phyloP scores from a whole-genome alignment of 2,888 invertebrate species.

The Oligia strigilis region DNA sequence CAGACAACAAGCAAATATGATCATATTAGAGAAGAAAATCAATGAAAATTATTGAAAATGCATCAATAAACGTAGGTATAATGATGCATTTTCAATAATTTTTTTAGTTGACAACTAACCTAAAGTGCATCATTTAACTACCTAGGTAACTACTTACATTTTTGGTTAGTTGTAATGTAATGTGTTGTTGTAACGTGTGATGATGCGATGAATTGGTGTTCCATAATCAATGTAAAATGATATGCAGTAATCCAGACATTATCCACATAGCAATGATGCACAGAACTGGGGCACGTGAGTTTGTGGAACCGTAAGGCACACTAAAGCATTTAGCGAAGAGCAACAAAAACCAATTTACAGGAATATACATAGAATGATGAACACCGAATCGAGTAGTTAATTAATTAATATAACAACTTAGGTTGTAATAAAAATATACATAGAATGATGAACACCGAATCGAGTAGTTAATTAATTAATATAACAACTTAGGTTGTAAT shows the following conservation, averaged over 20 bases:
- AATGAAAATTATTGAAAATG: background rate
- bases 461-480: background rate
- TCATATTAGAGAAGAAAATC: background rate
- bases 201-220: background rate
- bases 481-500: background rate
- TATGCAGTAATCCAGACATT: slow-evolving; percentile 21
- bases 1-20: background rate
- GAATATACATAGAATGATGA: background rate
- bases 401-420: background rate
- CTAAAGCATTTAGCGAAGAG: background rate
- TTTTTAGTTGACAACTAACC: too few relatives aligned
- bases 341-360: background rate
- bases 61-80: background rate
- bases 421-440: background rate
- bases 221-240: background rate
- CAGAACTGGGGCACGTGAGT: background rate
- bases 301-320: slow-evolving; percentile 29
- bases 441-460: background rate
- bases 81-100: too few relatives aligned
- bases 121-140: too few relatives aligned
- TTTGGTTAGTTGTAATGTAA: too few relatives aligned
- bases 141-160: too few relatives aligned
- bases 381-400: background rate
- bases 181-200: background rate
- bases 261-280: slow-evolving; percentile 46